Conservation (phyloP, 2,888 invertebrate species). For the Chrysodeixis includens region DNA sequence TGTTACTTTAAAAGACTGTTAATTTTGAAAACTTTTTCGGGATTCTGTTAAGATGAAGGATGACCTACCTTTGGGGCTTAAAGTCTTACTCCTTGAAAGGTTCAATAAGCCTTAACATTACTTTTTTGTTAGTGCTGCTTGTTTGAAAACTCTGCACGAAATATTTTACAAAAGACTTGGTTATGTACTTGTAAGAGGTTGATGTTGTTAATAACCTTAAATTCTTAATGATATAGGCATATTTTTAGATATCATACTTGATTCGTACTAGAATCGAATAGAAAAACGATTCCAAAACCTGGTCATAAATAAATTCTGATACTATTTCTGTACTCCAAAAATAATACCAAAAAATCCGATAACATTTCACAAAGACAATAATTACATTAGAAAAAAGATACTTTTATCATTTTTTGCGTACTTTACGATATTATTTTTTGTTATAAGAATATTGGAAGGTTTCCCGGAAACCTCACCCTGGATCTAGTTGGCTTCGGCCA, state of each 20-base stretch:
- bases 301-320: background rate
- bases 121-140: too few relatives aligned
- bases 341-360: background rate
- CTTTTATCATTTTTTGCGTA: background rate
- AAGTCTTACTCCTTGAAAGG: constrained; percentile 27
- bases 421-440: constrained; percentile 10
- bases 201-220: too few relatives aligned
- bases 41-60: constrained; percentile 26
- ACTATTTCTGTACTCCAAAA: background rate
- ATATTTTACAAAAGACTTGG: too few relatives aligned
- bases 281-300: background rate
- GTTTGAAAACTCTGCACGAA: background rate
- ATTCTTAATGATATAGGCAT: too few relatives aligned
- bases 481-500: constrained; percentile 41
- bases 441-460: constrained; percentile 17
- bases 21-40: constrained; percentile 30
- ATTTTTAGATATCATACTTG: too few relatives aligned
- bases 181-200: too few relatives aligned
- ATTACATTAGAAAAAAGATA: background rate
- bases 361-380: background rate
- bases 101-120: constrained; percentile 12
- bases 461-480: constrained; percentile 32
- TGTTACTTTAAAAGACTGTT: constrained; percentile 30
- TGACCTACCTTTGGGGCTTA: constrained; percentile 18
- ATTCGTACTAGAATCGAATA: background rate